Percentiles rank a stretch among this genome's conserved stretches.
Conservation (phyloP, 2,113 vertebrate genomes). For the Brienomyrus longianalis region DNA sequence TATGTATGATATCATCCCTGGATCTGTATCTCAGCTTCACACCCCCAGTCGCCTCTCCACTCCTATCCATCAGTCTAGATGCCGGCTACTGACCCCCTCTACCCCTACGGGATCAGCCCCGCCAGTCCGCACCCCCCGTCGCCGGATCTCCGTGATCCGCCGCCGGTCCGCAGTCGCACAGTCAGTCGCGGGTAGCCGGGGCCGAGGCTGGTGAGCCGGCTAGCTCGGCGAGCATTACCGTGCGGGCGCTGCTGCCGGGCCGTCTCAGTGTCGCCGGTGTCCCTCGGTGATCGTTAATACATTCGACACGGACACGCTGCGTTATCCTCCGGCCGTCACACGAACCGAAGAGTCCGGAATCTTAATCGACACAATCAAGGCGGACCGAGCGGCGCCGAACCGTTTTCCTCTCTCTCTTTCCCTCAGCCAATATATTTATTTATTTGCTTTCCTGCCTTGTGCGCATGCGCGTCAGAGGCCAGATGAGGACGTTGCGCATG, state of each 20-base stretch:
- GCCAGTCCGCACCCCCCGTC: background rate
- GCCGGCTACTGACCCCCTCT: background rate
- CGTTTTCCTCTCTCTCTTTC: conserved; percentile 24
- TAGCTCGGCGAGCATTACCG: background rate
- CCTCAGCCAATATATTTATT: background rate
- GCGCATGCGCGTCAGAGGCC: conserved; percentile 46
- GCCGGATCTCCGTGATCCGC: background rate
- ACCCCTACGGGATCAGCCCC: background rate
- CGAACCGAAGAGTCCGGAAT: conserved; percentile 25
- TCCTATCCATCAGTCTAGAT: background rate
- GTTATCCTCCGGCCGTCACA: conserved; percentile 18
- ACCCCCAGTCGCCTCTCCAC: background rate
- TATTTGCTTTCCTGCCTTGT: background rate
- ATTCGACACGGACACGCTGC: background rate
- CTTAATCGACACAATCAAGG: conserved; percentile 28
- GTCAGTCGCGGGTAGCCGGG: conserved; percentile 8
- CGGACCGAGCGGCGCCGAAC: conserved; percentile 35
- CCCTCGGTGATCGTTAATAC: background rate
- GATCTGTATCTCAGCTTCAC: background rate
- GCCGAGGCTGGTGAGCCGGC: background rate
- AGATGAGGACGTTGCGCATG: conserved; percentile 45
- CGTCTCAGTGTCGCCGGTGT: background rate
- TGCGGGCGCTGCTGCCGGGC: background rate
- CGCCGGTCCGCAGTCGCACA: background rate
- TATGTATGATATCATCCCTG: background rate